A percentile compares a stretch with the other conserved stretches of the same genome.
These are phyloP conservation scores for Dicranocentrus wangi DNA, from an alignment of 2,888 invertebrate genomes.

Conservation along the genomic window DNA sequence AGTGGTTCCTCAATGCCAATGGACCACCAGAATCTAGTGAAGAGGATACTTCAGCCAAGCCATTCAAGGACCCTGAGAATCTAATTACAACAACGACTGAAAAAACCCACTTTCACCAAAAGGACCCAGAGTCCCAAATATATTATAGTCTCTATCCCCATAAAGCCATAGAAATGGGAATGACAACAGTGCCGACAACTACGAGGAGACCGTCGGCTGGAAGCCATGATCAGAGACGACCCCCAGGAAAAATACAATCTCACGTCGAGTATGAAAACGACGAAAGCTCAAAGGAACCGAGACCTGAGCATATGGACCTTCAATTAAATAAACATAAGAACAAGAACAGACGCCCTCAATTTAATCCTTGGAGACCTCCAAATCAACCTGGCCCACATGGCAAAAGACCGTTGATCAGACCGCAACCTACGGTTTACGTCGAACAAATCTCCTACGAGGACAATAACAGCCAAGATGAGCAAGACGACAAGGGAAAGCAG, in stretches of 20 bases:
- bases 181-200: constrained; percentile 40
- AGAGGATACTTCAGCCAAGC: constrained; percentile 17
- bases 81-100: constrained; percentile 28
- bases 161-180: constrained; percentile 41
- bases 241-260: constrained; percentile 23
- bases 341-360: background rate
- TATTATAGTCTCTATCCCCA: constrained; percentile 41
- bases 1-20: constrained; percentile 47
- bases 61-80: constrained; percentile 40
- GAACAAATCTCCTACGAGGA: constrained; percentile 5
- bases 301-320: constrained; percentile 30
- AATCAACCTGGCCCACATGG: constrained; percentile 4
- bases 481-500: constrained; percentile 8
- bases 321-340: constrained; percentile 1
- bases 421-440: background rate
- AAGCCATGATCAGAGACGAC: background rate
- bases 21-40: constrained; percentile 52
- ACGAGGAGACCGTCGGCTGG: constrained; percentile 1
- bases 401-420: constrained; percentile 29
- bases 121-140: constrained; percentile 44
- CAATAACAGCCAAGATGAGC: background rate
- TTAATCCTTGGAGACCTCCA: constrained; percentile 23
- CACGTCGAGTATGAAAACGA: constrained; percentile 52
- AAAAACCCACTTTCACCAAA: constrained; percentile 8
- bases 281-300: constrained; percentile 29